Percentiles rank a stretch among this genome's conserved stretches.
phyloP scores from a whole-genome alignment of 2,113 vertebrate genomes.

The Barnardius zonarius region DNA sequence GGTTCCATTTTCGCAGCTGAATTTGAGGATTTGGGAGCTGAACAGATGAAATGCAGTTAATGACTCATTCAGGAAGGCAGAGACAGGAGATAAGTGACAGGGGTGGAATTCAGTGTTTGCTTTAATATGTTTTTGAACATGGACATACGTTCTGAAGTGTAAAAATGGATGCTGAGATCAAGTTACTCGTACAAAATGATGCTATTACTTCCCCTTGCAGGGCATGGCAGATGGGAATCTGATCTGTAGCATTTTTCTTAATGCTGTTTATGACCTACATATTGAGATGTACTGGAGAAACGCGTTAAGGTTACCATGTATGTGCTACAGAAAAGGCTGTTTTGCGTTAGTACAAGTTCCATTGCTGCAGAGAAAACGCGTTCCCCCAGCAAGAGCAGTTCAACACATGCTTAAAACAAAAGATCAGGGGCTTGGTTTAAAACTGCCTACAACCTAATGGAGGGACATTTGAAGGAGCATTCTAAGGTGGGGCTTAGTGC shows the following conservation, averaged over 20 bases:
- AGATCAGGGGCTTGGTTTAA: not conserved
- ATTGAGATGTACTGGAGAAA: not conserved
- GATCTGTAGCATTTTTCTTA: not conserved
- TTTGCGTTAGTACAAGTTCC: not conserved
- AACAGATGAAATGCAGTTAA: constrained; percentile 50
- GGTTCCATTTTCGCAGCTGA: constrained; percentile 47
- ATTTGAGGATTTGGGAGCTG: constrained; percentile 56
- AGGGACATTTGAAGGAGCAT: not conserved
- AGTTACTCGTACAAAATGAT: not conserved
- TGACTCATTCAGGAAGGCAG: constrained; percentile 28
- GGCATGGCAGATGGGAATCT: not conserved
- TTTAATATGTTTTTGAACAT: not conserved
- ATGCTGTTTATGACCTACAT: not conserved
- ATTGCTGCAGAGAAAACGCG: not conserved
- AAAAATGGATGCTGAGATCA: not conserved
- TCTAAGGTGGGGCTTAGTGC: not conserved
- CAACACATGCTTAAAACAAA: not conserved
- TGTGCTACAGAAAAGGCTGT: not conserved
- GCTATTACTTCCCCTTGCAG: not conserved
- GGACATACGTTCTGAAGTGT: not conserved
- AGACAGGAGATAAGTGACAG: not conserved
- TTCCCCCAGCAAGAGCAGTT: not conserved
- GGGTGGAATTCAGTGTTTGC: not conserved
- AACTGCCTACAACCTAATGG: not conserved
- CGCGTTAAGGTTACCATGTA: not conserved